Evolutionary conservation across 2,888 invertebrate genomes (phyloP).

Genomic region (Sphecodes monilicornis): DNA sequence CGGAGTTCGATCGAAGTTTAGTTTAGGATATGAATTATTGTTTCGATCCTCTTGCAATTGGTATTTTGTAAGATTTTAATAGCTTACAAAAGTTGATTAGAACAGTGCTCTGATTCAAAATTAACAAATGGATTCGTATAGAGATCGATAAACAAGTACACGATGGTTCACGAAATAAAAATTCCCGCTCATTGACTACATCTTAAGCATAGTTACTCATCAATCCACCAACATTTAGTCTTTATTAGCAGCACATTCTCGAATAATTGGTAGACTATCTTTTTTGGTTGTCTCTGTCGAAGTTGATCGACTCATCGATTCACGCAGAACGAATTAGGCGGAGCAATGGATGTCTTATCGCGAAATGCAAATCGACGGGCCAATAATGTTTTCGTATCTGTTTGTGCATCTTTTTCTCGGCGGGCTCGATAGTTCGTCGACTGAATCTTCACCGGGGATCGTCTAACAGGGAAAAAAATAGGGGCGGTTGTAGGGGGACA

Average conservation of each 20-base stretch:
- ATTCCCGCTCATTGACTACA: neutral
- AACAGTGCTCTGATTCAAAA: neutral
- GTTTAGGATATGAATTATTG: neutral
- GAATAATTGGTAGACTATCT: neutral
- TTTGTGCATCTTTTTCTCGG: neutral
- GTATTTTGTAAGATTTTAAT: too few species aligned
- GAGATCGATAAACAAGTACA: too few species aligned
- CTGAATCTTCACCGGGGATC: neutral
- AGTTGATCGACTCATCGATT: neutral
- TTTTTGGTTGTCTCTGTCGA: neutral
- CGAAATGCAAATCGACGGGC: constrained; percentile 7
- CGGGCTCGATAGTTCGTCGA: neutral
- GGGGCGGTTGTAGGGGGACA: neutral
- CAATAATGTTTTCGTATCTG: constrained; percentile 5
- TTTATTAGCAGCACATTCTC: neutral
- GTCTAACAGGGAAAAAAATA: neutral
- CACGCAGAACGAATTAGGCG: neutral
- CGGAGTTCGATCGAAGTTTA: too few species aligned
- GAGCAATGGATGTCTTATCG: neutral
- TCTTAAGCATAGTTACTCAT: too few species aligned
- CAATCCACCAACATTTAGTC: too few species aligned
- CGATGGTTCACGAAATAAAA: neutral
- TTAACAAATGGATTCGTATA: neutral
- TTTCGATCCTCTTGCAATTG: too few species aligned
- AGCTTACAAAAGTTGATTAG: neutral